Evolutionary conservation across 2,113 vertebrate species (phyloP).

Genomic region (Panthera uncia): DNA sequence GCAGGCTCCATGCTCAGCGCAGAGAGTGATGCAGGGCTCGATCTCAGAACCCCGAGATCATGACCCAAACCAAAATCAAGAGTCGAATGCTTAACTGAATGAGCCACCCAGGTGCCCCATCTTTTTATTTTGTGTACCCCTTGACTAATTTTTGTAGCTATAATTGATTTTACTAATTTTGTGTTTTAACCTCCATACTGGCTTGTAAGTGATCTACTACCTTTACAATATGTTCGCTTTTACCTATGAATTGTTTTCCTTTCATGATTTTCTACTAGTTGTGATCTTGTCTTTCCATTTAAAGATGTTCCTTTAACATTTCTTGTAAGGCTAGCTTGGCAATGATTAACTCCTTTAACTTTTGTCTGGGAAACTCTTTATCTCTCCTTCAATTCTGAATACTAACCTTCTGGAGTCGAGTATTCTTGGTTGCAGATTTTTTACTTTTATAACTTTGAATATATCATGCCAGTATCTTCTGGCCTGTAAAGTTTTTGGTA

Average conservation of each 20-base stretch:
- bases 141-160: background rate
- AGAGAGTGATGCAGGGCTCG: no score
- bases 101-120: background rate
- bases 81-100: no score
- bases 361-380: background rate
- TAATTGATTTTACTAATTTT: background rate
- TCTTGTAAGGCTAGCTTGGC: background rate
- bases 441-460: background rate
- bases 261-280: background rate
- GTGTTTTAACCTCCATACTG: background rate
- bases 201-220: background rate
- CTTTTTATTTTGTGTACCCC: background rate
- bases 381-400: background rate
- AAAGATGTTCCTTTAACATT: background rate
- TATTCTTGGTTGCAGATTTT: background rate
- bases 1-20: no score
- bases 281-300: background rate
- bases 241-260: background rate
- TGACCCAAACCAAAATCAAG: no score
- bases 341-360: background rate
- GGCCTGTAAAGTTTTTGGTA: background rate
- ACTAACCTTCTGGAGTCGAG: background rate
- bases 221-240: background rate
- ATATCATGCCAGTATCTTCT: background rate
- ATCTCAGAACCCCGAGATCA: no score